phyloP scores from a whole-genome alignment of 2,797 vertebrate genomes.

The Alectoris magna region DNA sequence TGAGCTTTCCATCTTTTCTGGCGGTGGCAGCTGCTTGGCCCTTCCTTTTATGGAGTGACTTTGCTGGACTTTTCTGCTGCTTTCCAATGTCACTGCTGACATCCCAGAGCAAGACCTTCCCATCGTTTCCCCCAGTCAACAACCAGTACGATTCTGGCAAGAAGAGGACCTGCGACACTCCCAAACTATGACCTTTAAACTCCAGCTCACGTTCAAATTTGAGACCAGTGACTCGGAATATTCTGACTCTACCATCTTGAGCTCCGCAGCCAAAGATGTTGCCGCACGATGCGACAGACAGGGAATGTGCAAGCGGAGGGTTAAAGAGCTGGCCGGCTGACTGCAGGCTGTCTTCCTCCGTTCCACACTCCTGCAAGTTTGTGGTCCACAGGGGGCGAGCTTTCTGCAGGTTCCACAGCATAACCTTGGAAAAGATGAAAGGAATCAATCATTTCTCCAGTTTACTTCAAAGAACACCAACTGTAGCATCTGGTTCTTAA shows the following conservation, averaged over 20 bases:
- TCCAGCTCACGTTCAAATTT: conserved; percentile 85
- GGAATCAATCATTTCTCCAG: neutral
- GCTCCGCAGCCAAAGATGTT: conserved; percentile 90
- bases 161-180: conserved; percentile 92
- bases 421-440: conserved; percentile 80
- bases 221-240: conserved; percentile 87
- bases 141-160: conserved; percentile 87
- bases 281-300: conserved; percentile 89
- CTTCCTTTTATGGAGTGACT: conserved; percentile 71
- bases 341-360: conserved; percentile 77
- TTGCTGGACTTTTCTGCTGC: conserved; percentile 77
- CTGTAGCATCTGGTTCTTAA: neutral
- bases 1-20: conserved; percentile 51
- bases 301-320: conserved; percentile 91
- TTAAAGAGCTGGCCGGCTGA: conserved; percentile 90
- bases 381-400: conserved; percentile 90
- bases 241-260: conserved; percentile 90
- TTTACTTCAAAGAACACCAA: neutral
- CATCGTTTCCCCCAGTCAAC: conserved; percentile 92
- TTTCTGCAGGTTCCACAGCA: conserved; percentile 95
- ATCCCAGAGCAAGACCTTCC: conserved; percentile 91
- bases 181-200: conserved; percentile 88
- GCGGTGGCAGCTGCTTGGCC: conserved; percentile 27
- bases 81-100: conserved; percentile 77
- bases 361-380: conserved; percentile 87